Conservation (phyloP, 2,797 vertebrate species). For the Acanthiza pusilla region DNA sequence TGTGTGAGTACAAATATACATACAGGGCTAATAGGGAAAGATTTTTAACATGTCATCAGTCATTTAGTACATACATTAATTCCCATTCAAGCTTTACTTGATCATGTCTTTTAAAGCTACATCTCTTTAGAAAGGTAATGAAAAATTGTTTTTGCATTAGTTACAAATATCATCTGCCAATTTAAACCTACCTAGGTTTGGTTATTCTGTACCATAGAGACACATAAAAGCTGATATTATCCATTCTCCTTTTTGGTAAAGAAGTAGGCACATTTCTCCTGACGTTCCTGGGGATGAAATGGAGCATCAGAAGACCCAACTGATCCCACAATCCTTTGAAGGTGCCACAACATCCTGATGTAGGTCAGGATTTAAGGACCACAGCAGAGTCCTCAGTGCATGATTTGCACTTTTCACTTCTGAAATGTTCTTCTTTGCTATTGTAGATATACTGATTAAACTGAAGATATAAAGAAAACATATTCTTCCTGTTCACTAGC, state of each 20-base stretch:
- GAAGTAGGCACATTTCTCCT: not conserved
- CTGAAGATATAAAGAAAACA: not conserved
- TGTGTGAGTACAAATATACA: not conserved
- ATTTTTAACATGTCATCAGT: not conserved
- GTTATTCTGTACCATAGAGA: not conserved
- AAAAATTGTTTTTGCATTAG: not conserved
- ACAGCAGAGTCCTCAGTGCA: not conserved
- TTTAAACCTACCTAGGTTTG: not conserved
- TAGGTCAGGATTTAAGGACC: not conserved
- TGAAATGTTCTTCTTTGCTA: not conserved
- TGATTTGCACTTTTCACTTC: not conserved
- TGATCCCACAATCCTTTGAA: not conserved
- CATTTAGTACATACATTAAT: not conserved
- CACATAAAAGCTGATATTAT: not conserved
- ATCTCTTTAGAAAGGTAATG: not conserved
- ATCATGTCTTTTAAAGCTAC: not conserved
- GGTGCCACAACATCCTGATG: not conserved
- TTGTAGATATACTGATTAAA: not conserved
- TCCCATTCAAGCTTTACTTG: not conserved
- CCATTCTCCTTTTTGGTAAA: not conserved
- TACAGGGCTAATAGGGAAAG: not conserved
- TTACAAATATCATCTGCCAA: not conserved
- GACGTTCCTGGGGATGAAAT: not conserved
- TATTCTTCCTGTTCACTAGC: not conserved
- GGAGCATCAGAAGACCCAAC: not conserved